These are phyloP conservation scores for Poecilia velifera DNA, from an alignment of 2,797 vertebrate genomes.

Conservation along the genomic window DNA sequence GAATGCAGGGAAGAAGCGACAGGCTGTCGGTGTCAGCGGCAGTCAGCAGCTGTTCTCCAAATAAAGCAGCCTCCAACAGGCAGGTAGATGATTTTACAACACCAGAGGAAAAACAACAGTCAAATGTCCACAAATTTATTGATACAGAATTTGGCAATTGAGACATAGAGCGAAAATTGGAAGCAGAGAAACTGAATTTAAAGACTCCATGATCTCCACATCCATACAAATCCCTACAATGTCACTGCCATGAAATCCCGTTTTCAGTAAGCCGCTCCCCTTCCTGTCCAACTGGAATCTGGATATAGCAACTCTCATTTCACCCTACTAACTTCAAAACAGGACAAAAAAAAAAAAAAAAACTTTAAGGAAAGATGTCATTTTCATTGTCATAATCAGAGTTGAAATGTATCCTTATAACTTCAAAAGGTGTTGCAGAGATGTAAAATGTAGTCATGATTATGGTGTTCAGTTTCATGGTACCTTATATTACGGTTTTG, in stretches of 20 bases:
- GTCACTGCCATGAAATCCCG: slow-evolving; percentile 37
- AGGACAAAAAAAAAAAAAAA: background rate
- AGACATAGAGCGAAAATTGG: too few relatives aligned
- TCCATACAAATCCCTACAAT: slow-evolving; percentile 19
- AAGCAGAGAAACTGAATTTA: background rate
- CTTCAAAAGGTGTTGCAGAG: background rate
- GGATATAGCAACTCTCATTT: background rate
- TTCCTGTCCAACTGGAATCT: slow-evolving; percentile 11
- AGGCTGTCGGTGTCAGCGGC: slow-evolving; percentile 66
- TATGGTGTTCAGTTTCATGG: background rate
- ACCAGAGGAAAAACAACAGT: background rate
- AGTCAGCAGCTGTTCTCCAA: slow-evolving; percentile 16
- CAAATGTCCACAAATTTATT: too few relatives aligned
- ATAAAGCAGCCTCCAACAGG: slow-evolving; percentile 2
- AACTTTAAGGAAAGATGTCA: background rate
- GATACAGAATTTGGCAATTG: background rate
- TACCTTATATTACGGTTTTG: background rate
- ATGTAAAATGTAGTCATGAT: background rate
- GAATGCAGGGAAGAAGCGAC: slow-evolving; percentile 22
- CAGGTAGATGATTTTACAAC: slow-evolving; percentile 26
- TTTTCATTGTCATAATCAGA: background rate
- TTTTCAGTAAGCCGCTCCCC: slow-evolving; percentile 52
- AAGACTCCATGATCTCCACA: background rate
- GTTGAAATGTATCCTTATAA: background rate
- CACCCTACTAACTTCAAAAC: slow-evolving; percentile 11